phyloP scores from a whole-genome alignment of 2,888 invertebrate genomes.

The Cantharis rufa region DNA sequence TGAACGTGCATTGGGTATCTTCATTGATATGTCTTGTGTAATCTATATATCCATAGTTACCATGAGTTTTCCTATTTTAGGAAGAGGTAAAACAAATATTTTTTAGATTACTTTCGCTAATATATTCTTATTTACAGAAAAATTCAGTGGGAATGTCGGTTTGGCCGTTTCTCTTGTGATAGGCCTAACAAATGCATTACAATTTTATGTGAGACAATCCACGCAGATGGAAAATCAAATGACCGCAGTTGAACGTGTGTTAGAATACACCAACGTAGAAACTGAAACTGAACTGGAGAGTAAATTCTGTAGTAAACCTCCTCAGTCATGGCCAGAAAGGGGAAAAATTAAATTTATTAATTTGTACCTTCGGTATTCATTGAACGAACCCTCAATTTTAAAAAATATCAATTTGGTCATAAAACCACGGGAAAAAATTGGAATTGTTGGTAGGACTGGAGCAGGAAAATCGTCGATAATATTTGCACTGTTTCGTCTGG shows the following conservation, averaged over 20 bases:
- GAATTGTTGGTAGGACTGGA: slow-evolving; percentile 81
- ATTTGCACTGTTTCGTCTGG: slow-evolving; percentile 69
- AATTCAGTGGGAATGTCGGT: slow-evolving; percentile 51
- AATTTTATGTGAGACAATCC: slow-evolving; percentile 79
- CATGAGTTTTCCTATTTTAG: not conserved
- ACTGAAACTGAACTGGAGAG: slow-evolving; percentile 66
- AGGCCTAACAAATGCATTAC: slow-evolving; percentile 63
- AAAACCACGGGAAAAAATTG: slow-evolving; percentile 72
- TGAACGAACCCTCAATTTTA: slow-evolving; percentile 73
- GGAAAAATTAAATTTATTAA: slow-evolving; percentile 71
- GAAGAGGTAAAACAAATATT: not conserved
- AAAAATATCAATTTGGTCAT: slow-evolving; percentile 70
- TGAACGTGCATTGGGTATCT: not conserved
- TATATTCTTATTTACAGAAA: slow-evolving; percentile 37
- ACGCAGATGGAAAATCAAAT: slow-evolving; percentile 70
- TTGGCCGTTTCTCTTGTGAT: slow-evolving; percentile 51
- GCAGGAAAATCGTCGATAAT: slow-evolving; percentile 76
- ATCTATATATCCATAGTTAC: not conserved
- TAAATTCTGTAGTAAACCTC: slow-evolving; percentile 65
- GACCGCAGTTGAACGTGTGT: slow-evolving; percentile 86
- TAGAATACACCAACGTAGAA: slow-evolving; percentile 57
- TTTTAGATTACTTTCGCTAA: no score
- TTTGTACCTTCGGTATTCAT: slow-evolving; percentile 73
- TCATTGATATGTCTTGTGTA: not conserved
- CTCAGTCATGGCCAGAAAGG: slow-evolving; percentile 74